Conservation (phyloP, 2,888 invertebrate species). For the Lamproptera curius region DNA sequence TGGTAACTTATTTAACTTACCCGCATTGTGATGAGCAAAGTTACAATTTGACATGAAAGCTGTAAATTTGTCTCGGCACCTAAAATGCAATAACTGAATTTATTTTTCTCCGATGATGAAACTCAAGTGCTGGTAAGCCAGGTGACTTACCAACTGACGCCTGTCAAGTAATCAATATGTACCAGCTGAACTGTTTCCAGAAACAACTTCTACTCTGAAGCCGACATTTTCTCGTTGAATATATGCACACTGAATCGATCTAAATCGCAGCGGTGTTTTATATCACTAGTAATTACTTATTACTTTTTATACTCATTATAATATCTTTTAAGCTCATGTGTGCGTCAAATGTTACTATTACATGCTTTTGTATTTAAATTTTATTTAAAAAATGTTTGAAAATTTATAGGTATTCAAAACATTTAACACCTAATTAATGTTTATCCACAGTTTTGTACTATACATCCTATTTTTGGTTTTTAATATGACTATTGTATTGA, state of each 20-base stretch:
- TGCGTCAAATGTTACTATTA: background rate
- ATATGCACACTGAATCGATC: constrained; percentile 5
- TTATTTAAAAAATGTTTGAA: background rate
- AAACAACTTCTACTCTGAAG: constrained; percentile 1
- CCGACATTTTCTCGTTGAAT: constrained; percentile 1
- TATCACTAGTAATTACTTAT: background rate
- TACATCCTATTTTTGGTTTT: no score
- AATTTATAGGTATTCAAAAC: background rate
- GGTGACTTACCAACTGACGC: background rate
- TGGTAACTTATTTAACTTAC: no score
- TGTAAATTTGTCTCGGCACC: no score
- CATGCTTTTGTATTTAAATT: background rate
- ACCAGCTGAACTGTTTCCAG: constrained; percentile 2
- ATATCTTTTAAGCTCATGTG: background rate
- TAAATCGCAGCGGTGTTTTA: constrained; percentile 3
- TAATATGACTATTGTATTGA: no score
- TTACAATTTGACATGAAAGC: no score
- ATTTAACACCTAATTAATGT: background rate
- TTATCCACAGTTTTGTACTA: background rate
- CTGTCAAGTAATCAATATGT: background rate
- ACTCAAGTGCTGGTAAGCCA: background rate
- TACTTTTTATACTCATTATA: background rate
- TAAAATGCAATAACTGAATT: no score
- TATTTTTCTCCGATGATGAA: background rate
- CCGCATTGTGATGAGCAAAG: no score